phyloP scores from a whole-genome alignment of 2,113 vertebrate species.

The Cyrtonyx montezumae region DNA sequence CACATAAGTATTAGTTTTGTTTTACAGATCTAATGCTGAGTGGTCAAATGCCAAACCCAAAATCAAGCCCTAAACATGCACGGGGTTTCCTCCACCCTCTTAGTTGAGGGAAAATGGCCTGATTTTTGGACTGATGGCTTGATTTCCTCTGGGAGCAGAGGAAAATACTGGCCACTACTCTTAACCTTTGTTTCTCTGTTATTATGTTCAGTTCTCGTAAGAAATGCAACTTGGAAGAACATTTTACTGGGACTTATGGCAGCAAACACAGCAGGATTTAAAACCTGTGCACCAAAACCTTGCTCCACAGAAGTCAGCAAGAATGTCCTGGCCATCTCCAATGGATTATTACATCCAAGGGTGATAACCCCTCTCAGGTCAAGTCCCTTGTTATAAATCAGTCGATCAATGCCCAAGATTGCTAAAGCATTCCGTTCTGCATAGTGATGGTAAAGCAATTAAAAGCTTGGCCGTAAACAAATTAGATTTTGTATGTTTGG shows the following conservation, averaged over 20 bases:
- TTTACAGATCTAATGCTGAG: background rate
- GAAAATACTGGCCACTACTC: background rate
- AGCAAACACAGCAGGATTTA: background rate
- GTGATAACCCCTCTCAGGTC: background rate
- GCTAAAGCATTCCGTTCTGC: background rate
- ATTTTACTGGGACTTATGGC: background rate
- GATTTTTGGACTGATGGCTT: background rate
- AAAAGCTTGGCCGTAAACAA: constrained; percentile 51
- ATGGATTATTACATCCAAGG: background rate
- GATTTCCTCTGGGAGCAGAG: background rate
- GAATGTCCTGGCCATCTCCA: background rate
- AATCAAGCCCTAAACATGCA: background rate
- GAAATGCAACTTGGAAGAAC: background rate
- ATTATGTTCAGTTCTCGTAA: background rate
- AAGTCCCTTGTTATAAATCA: constrained; percentile 11
- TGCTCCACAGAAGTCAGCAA: background rate
- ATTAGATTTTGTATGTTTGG: constrained; percentile 55
- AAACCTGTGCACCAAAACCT: background rate
- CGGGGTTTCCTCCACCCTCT: background rate
- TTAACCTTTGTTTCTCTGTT: background rate
- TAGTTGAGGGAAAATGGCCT: background rate
- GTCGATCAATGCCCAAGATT: constrained; percentile 20
- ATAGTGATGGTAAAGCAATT: constrained; percentile 45
- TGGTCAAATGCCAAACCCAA: background rate
- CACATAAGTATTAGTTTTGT: background rate